Evolutionary conservation across 2,888 invertebrate species (phyloP).

Genomic region (Aphrophora alni): DNA sequence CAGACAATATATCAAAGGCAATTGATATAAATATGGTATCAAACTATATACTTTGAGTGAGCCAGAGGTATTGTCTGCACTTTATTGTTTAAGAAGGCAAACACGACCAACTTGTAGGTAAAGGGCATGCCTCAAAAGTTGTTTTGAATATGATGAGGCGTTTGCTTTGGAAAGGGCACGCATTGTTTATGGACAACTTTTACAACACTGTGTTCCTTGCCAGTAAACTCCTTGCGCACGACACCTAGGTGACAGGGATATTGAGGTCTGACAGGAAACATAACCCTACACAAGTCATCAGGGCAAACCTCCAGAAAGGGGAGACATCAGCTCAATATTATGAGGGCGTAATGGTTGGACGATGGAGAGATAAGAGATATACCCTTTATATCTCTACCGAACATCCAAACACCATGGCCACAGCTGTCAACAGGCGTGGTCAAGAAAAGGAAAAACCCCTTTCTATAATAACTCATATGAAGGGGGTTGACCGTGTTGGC

Average conservation of each 20-base stretch:
- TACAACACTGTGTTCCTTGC: neutral
- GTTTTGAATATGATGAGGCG: conserved; percentile 19
- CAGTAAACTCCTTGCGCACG: neutral
- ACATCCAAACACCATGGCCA: neutral
- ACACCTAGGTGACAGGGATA: conserved; percentile 56
- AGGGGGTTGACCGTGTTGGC: conserved; percentile 30
- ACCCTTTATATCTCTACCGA: neutral
- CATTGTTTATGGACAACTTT: neutral
- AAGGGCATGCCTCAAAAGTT: conserved; percentile 33
- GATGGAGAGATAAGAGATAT: conserved; percentile 10
- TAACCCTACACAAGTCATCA: neutral
- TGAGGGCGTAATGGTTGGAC: neutral
- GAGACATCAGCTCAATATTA: conserved; percentile 18
- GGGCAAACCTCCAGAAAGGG: conserved; percentile 22
- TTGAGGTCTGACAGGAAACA: conserved; percentile 48
- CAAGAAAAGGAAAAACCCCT: neutral
- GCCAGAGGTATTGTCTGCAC: neutral
- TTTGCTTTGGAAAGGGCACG: neutral
- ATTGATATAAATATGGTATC: conserved; percentile 3
- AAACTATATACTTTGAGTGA: neutral
- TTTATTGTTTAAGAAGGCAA: neutral
- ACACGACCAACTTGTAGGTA: conserved; percentile 31
- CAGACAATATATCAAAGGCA: neutral
- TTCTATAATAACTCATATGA: conserved; percentile 14
- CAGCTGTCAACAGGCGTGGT: neutral